Conservation (phyloP, 2,797 vertebrate genomes). For the Chaetophractus vellerosus region DNA sequence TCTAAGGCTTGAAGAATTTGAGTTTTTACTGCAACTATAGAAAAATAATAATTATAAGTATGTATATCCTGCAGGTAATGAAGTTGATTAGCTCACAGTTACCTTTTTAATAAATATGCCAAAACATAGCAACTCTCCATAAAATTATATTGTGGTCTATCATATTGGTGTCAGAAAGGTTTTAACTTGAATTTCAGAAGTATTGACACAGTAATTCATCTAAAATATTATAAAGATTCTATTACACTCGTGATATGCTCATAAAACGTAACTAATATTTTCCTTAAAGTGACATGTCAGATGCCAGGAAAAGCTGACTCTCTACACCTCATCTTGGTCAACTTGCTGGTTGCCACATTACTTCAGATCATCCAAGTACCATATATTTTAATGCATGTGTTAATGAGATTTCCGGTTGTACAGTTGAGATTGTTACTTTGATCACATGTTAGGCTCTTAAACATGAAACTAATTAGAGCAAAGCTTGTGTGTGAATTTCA, state of each 20-base stretch:
- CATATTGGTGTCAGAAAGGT: neutral
- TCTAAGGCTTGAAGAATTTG: slow-evolving; percentile 44
- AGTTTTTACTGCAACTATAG: slow-evolving; percentile 24
- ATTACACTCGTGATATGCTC: slow-evolving; percentile 20
- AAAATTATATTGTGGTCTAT: slow-evolving; percentile 17
- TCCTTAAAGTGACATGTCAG: slow-evolving; percentile 50
- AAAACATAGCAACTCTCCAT: slow-evolving; percentile 24
- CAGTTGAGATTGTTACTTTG: slow-evolving; percentile 66
- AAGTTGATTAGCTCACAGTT: slow-evolving; percentile 28
- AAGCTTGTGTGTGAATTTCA: slow-evolving; percentile 64
- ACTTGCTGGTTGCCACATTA: slow-evolving; percentile 52
- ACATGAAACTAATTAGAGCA: slow-evolving; percentile 73
- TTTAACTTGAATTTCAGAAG: slow-evolving; percentile 70
- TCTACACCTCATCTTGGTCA: slow-evolving; percentile 13
- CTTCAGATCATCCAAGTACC: slow-evolving; percentile 59
- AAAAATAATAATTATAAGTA: slow-evolving; percentile 59
- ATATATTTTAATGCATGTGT: slow-evolving; percentile 56
- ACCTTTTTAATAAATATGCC: slow-evolving; percentile 41
- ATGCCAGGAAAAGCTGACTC: slow-evolving; percentile 63
- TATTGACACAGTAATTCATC: slow-evolving; percentile 31
- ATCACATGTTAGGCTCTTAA: slow-evolving; percentile 68
- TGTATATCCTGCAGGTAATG: neutral
- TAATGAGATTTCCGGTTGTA: slow-evolving; percentile 76
- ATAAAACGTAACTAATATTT: slow-evolving; percentile 71
- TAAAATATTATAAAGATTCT: slow-evolving; percentile 44